Evolutionary conservation across 64 coral and sea anemone species (phyloP), one percentile per base, ranked within the genome.

Genomic region (Pocillopora verrucosa): DNA sequence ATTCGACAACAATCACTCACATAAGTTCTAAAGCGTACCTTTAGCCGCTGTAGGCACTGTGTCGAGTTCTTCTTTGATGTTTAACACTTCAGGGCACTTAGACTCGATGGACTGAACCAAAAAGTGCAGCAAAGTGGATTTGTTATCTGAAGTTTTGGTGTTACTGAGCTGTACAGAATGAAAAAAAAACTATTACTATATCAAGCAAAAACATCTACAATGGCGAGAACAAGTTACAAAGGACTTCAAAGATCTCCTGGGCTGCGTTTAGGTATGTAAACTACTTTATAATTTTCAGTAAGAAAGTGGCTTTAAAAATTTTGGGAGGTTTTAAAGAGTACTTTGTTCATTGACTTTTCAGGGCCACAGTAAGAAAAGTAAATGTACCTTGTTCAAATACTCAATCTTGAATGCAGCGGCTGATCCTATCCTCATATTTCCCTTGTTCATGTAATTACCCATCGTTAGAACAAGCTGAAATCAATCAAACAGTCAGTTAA

Each of bases 391-490:
- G 59, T 94, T 95, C 19, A 99, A 81, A 25, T 90, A 99, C n/a
- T 88, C 87, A 58, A 99, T 95, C 79, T 93, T 95, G 58, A 99
- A 99, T 7, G 76, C 97, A 1, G 91, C 73, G 4, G 97, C 97
- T 17, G 93, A 91, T 26, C 93, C 93, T 84, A 99, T 95, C 45
- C 97, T 86, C 22, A 60, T 90, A 57, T 99, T 99, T 5, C 97
- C 97, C 80, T 99, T 92, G 67, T 99, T 99, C 97, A 99, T 99
- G 91, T 99, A 93, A 45, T 99, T 99, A 74, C 97, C 97, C 38
- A 88, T 93, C 51, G 81, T 82, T 1, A 99, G 80, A 1, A 99
- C 97, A 87, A 99, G 79, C 97, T 99, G 45, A 77, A 87, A 75
- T 62, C 10, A 51, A 72, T 69, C 37, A 98, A 36, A 86, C 13